Conservation (phyloP, 2,113 vertebrate species). For the Carlito syrichta region DNA sequence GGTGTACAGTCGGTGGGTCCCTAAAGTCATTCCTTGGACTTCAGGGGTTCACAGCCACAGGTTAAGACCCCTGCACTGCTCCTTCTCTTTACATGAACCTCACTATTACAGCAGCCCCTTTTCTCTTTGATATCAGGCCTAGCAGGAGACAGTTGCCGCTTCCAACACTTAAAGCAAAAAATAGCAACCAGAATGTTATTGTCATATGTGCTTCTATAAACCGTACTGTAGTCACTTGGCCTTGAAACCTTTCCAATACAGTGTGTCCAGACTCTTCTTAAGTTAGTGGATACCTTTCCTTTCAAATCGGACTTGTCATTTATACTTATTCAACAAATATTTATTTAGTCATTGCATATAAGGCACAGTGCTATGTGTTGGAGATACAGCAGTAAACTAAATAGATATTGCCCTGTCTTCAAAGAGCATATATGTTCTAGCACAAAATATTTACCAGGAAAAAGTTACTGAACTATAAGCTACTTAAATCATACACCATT, state of each 20-base stretch:
- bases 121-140: constrained; percentile 3
- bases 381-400: neutral
- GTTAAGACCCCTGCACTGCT: neutral
- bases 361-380: neutral
- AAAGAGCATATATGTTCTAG: neutral
- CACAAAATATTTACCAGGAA: neutral
- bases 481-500: neutral
- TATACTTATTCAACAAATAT: neutral
- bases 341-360: neutral
- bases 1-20: rapidly evolving
- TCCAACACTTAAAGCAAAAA: constrained; percentile 17
- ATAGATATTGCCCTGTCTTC: neutral
- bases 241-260: neutral
- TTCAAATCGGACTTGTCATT: neutral
- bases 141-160: neutral
- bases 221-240: neutral
- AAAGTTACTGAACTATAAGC: neutral
- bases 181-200: neutral
- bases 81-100: neutral
- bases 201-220: neutral
- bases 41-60: neutral
- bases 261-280: neutral
- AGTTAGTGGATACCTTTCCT: neutral
- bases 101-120: neutral
- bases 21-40: neutral